phyloP scores from a whole-genome alignment of 2,113 vertebrate species.

The Pithys albifrons region DNA sequence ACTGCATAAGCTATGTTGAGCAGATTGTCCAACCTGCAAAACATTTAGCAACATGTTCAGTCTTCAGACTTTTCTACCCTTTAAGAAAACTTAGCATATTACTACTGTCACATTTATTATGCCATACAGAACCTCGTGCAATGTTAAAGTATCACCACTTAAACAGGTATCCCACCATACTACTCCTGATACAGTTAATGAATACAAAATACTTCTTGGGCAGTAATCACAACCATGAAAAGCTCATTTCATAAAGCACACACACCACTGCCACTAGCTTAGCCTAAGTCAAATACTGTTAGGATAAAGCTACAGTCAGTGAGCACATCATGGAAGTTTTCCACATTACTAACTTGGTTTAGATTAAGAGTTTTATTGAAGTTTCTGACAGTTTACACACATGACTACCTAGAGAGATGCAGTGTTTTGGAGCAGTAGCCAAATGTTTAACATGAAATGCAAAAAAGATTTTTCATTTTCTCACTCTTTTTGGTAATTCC shows the following conservation, averaged over 20 bases:
- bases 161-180: neutral
- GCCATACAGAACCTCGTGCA: neutral
- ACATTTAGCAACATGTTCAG: constrained; percentile 78
- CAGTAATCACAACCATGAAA: neutral
- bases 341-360: neutral
- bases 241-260: neutral
- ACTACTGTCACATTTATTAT: constrained; percentile 13
- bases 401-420: neutral
- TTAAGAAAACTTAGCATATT: constrained; percentile 29
- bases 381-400: neutral
- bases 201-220: neutral
- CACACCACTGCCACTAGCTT: neutral
- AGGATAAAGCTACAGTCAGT: neutral
- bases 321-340: neutral
- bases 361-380: neutral
- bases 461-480: neutral
- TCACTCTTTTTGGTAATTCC: neutral
- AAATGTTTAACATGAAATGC: rapidly evolving
- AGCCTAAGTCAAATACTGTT: neutral
- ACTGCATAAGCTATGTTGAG: constrained; percentile 99
- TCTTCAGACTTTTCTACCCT: constrained; percentile 40
- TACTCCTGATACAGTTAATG: neutral
- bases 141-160: neutral
- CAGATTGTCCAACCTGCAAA: constrained; percentile 97
- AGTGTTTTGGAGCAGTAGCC: neutral